phyloP scores from a whole-genome alignment of 2,797 vertebrate genomes.

The Phataginus tricuspis region DNA sequence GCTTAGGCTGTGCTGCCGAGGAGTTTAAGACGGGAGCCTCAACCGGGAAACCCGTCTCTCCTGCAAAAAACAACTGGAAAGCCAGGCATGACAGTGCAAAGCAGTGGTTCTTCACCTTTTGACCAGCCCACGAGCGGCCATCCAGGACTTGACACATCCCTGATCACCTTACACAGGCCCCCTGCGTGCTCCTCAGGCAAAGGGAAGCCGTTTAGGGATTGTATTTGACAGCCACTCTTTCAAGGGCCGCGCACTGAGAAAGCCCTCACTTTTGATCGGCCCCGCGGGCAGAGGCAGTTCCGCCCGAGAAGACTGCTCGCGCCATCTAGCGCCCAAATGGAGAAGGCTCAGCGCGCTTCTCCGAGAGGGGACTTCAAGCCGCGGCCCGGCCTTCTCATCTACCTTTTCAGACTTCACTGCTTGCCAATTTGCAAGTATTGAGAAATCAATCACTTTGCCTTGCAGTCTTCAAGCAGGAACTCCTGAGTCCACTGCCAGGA shows the following conservation, averaged over 20 bases:
- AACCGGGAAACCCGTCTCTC: not conserved
- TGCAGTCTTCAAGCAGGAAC: constrained; percentile 52
- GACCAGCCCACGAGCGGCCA: not conserved
- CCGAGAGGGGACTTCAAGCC: not conserved
- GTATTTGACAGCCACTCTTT: not conserved
- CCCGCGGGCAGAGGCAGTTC: fast-evolving
- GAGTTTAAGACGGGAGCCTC: not conserved
- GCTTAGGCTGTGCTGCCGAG: not conserved
- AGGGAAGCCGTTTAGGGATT: not conserved
- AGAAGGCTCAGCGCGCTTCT: not conserved
- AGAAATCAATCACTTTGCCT: constrained; percentile 48
- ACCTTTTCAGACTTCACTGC: constrained; percentile 28
- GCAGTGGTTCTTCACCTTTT: not conserved
- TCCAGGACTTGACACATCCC: not conserved
- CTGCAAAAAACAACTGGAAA: not conserved
- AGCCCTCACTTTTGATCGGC: not conserved
- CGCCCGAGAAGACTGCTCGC: constrained; percentile 67
- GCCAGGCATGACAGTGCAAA: not conserved
- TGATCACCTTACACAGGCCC: not conserved
- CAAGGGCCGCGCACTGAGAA: not conserved
- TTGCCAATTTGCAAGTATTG: constrained; percentile 65
- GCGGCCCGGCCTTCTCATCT: not conserved
- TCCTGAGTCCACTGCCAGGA: constrained; percentile 33
- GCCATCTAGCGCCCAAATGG: constrained; percentile 79
- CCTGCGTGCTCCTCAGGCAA: not conserved